These are phyloP conservation scores for Patagioenas fasciata DNA, from an alignment of 2,113 vertebrate species.

Conservation along the genomic window DNA sequence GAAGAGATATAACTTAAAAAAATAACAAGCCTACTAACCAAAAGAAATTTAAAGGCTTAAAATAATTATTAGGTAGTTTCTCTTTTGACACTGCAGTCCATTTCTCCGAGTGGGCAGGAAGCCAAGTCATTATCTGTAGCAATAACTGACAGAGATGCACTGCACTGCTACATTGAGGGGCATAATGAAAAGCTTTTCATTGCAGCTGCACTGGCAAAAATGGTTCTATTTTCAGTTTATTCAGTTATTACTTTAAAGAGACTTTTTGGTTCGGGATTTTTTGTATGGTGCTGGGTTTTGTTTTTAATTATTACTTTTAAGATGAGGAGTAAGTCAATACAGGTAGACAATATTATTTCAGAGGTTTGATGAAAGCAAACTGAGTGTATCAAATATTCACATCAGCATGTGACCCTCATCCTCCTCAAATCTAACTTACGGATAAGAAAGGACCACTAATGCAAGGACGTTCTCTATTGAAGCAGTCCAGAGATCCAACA, in stretches of 20 bases:
- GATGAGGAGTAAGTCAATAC: not conserved
- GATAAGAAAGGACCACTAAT: not conserved
- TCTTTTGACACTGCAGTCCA: slow-evolving; percentile 16
- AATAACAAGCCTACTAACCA: not conserved
- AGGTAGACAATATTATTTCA: not conserved
- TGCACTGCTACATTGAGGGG: not conserved
- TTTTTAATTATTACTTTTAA: not conserved
- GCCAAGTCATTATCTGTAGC: not conserved
- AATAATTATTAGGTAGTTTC: not conserved
- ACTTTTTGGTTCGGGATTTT: not conserved
- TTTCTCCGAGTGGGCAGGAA: not conserved
- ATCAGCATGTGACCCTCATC: not conserved
- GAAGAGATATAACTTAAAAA: not conserved
- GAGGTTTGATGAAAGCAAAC: not conserved
- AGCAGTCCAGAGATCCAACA: not conserved
- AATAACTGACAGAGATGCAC: not conserved
- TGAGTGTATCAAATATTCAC: not conserved
- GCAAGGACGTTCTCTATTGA: not conserved
- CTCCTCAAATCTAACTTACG: not conserved
- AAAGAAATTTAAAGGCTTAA: not conserved
- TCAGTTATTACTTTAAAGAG: not conserved
- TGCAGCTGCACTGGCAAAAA: slow-evolving; percentile 5
- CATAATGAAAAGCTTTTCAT: not conserved
- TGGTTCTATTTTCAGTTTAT: not conserved
- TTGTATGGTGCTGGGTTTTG: not conserved